Base-by-base conservation (phyloP, 2,888 invertebrate genomes). In the Labia minor region DNA sequence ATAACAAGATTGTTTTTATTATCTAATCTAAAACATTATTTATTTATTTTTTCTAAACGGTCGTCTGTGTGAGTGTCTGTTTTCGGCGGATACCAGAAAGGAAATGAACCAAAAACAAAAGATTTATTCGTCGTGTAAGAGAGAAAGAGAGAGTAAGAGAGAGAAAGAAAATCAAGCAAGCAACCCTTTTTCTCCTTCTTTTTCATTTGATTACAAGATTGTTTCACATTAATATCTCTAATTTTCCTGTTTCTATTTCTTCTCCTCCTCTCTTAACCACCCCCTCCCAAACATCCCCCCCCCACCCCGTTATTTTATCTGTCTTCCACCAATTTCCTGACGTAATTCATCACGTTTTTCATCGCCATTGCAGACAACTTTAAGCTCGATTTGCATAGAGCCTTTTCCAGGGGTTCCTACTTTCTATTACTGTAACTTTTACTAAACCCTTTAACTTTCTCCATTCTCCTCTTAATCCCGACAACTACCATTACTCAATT, bases 161-260 rank as follows among this genome's bases (percentile, higher is more conserved):
- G n/a, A n/a, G n/a, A n/a, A n/a, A n/a, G n/a, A n/a, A n/a, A n/a
- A n/a, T 26, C 26, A 3, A 26, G 8, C 26, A 26, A 26, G 8
- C n/a, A 26, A 26, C 26, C 8, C 26, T 3, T 26, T 26, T 14
- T 49, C 14, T 49, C 49, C 2, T 49, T 49, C 2, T 49, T 49
- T 49, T 49, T 11, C 49, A 49, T 49, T 49, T 49, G 49, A 49
- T 49, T 49, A 49, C 49, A 49, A 49, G 49, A 49, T 49, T 49
- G 49, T 49, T 49, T 49, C 49, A 49, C 49, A 49, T 49, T 49
- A 49, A 49, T 49, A 49, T 49, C 49, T 49, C 49, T 49, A 49
- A 49, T 49, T 49, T 49, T 49, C 49, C 16, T 49, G 49, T 49
- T 49, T 49, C 49, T 49, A 16, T 49, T 49, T 10, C 49, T 49